These are phyloP conservation scores for Rhinolophus ferrumequinum DNA, from an alignment of 2,113 vertebrate species.

Conservation along the genomic window DNA sequence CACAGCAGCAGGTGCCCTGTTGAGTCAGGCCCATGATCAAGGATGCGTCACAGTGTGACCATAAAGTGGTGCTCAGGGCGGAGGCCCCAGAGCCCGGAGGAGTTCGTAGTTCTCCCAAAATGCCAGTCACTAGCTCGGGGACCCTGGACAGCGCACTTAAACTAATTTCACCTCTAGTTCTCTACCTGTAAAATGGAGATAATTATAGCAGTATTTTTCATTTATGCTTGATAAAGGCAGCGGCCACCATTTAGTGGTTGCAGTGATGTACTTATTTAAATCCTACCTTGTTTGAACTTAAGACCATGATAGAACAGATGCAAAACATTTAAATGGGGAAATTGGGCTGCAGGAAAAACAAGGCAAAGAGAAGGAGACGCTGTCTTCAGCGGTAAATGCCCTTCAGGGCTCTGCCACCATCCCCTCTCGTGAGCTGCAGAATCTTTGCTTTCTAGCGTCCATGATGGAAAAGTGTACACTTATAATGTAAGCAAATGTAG, in stretches of 20 bases:
- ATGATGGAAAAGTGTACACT: not conserved
- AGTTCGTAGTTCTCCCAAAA: not conserved
- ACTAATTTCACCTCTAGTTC: not conserved
- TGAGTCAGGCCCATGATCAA: not conserved
- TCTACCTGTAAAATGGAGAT: not conserved
- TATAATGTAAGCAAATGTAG: not conserved
- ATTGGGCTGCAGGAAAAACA: not conserved
- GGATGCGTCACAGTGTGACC: fast-evolving
- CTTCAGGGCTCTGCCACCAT: fast-evolving
- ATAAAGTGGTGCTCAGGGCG: fast-evolving
- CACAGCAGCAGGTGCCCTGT: not conserved
- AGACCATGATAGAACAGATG: not conserved
- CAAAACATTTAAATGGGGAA: not conserved
- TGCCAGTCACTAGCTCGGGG: not conserved
- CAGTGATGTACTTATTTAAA: not conserved
- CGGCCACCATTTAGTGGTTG: not conserved
- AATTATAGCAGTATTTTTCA: not conserved
- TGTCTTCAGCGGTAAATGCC: not conserved
- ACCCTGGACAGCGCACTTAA: not conserved
- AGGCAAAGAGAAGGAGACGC: not conserved
- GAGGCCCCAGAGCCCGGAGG: too few species aligned
- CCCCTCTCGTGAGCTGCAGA: not conserved
- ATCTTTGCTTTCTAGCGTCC: not conserved
- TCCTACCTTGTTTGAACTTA: not conserved
- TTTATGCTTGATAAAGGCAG: not conserved